Base-by-base conservation (phyloP, 2,797 vertebrate species). In the Dallia pectoralis region DNA sequence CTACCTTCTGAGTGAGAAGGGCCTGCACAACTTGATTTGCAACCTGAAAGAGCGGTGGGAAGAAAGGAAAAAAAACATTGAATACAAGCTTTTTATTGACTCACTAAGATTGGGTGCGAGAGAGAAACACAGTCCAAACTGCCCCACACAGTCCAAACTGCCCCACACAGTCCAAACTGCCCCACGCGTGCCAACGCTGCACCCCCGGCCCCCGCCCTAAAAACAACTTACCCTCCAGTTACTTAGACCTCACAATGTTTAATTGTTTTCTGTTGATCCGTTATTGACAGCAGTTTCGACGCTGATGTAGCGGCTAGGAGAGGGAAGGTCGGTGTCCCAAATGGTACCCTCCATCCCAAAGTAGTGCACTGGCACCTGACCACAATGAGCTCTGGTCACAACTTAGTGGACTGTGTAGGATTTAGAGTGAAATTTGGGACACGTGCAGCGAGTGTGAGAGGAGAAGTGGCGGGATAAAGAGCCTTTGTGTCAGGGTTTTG, bases 11-110 rank as follows among this genome's bases (percentile, higher is more conserved):
- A 82, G 96, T 97, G 76, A 98, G 96, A 11, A 98, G 93, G 27
- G 96, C 96, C 85, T 96, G 95, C 74, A 98, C 96, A 14, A 98
- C 96, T 79, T 98, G 96, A 91, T 97, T 97, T 83, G 96, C 96
- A 69, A 98, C 96, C 96, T 97, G 74, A 90, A 48, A 56, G 32
- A 53, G 61, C n/a, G 15, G 30, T 97, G 74, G 90, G 30, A 36
- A n/a, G 36, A 48, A 27, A 15, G 30, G 36, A 59, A 30, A 3
- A 16, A 69, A 14, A 72, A n/a, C 1, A 4, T 18, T 30, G 30
- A 0, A 32, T 32, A 12, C 27, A 63, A 56, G 22, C 22, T 56
- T n/a, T 56, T 32, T 18, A 63, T 29, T 30, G 61, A 16, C 27
- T 63, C 27, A 29, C 59, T 4, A 62, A 15, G 22, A 62, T 62